A percentile compares a stretch with the other conserved stretches of the same genome.
phyloP scores from a whole-genome alignment of 2,797 vertebrate species.

The Danionella dracula region DNA sequence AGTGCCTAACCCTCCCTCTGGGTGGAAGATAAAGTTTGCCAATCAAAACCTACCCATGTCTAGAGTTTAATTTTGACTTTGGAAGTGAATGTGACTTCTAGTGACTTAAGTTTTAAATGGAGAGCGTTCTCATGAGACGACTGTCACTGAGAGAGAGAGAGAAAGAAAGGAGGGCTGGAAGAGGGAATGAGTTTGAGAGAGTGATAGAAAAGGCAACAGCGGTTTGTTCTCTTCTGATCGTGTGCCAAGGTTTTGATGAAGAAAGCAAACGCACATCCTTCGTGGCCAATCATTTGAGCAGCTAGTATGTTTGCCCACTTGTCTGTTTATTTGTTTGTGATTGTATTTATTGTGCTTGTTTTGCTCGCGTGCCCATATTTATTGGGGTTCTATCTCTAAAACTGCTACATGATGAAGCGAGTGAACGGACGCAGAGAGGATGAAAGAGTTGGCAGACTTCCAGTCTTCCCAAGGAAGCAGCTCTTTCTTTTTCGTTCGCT shows the following conservation, averaged over 20 bases:
- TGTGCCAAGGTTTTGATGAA: slow-evolving; percentile 75
- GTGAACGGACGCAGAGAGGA: slow-evolving; percentile 55
- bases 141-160: neutral
- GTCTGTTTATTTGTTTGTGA: slow-evolving; percentile 36
- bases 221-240: slow-evolving; percentile 66
- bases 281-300: slow-evolving; percentile 61
- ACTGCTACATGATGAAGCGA: slow-evolving; percentile 63
- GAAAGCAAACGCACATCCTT: slow-evolving; percentile 67
- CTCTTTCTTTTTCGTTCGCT: slow-evolving; percentile 52
- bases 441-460: slow-evolving; percentile 71
- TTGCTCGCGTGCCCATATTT: slow-evolving; percentile 46
- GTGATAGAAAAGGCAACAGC: slow-evolving; percentile 51
- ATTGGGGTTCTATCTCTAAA: slow-evolving; percentile 71
- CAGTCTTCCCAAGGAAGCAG: slow-evolving; percentile 63
- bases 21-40: slow-evolving; percentile 72
- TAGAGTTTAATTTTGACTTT: slow-evolving; percentile 67
- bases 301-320: slow-evolving; percentile 33
- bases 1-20: slow-evolving; percentile 60
- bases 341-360: slow-evolving; percentile 50
- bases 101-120: slow-evolving; percentile 50
- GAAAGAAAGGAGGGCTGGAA: neutral
- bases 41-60: slow-evolving; percentile 56
- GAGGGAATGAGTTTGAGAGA: slow-evolving; percentile 30
- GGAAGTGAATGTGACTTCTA: slow-evolving; percentile 59
- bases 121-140: slow-evolving; percentile 7